Base-by-base conservation (phyloP, 2,113 vertebrate species). In the Oostethus manadensis region DNA sequence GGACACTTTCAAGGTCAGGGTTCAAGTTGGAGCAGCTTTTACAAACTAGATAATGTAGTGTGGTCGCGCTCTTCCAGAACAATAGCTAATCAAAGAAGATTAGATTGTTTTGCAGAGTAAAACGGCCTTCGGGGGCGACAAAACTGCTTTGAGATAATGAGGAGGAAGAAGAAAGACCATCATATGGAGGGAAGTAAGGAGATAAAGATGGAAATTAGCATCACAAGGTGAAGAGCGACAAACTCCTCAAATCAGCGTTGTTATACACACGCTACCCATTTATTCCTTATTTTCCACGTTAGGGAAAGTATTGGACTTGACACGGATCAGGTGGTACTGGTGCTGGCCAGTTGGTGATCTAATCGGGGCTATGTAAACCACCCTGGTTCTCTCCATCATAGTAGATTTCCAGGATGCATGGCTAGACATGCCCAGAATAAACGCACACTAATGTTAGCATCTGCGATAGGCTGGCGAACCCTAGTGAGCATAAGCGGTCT, bases 51-150 rank as follows among this genome's bases (percentile, higher is more conserved):
- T 46, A 49, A 60, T 20, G 35, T 54, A 13, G 45, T 57, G 42
- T 59, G 13, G 22, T 56, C 45, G 11, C 0, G 8, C 3, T 58
- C 15, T 10, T 20, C 14, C 33, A 42, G 23, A 46, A 51, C 33
- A 74, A 51, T 11, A 20, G 18, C 18, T 65, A 59, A 56, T 11
- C 23, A 56, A 29, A 49, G 13, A 6, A 23, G 51, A 51, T 50
- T 0, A 18, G 26, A 26, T 53, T 0, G 1, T 60, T 62, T 69
- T 62, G n/a, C 51, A 53, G 8, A 40, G 51, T 8, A 59, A n/a
- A n/a, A 0, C 5, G 29, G 23, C 16, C 60, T 56, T n/a, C 23
- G 42, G 23, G 26, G 60, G 22, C 20, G 45, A 64, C 57, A 42
- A 13, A 29, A 22, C 29, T 54, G 21, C n/a, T 29, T 10, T 58